A percentile compares a stretch with the other conserved stretches of the same genome.
These are phyloP conservation scores for Atherinomorus stipes DNA, from an alignment of 2,113 vertebrate genomes.

Conservation along the genomic window DNA sequence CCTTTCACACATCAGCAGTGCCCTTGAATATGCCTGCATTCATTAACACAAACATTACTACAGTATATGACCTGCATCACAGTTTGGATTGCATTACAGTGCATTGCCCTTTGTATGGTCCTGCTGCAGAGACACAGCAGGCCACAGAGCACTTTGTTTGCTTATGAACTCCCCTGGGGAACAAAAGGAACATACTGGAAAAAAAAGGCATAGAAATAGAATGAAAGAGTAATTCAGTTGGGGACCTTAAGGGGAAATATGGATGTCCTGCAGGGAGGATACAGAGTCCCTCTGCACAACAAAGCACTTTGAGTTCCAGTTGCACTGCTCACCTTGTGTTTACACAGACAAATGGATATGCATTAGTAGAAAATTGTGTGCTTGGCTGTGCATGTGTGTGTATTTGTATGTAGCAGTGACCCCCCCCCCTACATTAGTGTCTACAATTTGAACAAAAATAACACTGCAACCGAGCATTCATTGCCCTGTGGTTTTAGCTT, in stretches of 20 bases:
- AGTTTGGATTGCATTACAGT: constrained; percentile 4
- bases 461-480: background rate
- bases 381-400: constrained; percentile 1
- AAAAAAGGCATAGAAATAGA: constrained; percentile 49
- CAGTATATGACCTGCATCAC: background rate
- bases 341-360: constrained; percentile 70
- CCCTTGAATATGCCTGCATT: background rate
- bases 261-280: constrained; percentile 55
- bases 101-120: constrained; percentile 29
- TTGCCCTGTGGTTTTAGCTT: background rate
- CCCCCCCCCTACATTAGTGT: no score
- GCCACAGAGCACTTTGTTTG: constrained; percentile 51
- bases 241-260: constrained; percentile 46
- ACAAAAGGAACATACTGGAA: constrained; percentile 20
- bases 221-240: constrained; percentile 49
- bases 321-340: constrained; percentile 69
- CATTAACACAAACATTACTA: background rate
- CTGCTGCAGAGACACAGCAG: constrained; percentile 26
- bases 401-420: background rate
- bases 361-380: constrained; percentile 60
- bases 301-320: constrained; percentile 70
- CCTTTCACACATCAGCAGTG: background rate
- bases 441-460: background rate
- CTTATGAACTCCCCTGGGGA: constrained; percentile 31
- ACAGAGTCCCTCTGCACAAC: constrained; percentile 52